phyloP scores from a whole-genome alignment of 2,113 vertebrate genomes.

The Anhinga anhinga region DNA sequence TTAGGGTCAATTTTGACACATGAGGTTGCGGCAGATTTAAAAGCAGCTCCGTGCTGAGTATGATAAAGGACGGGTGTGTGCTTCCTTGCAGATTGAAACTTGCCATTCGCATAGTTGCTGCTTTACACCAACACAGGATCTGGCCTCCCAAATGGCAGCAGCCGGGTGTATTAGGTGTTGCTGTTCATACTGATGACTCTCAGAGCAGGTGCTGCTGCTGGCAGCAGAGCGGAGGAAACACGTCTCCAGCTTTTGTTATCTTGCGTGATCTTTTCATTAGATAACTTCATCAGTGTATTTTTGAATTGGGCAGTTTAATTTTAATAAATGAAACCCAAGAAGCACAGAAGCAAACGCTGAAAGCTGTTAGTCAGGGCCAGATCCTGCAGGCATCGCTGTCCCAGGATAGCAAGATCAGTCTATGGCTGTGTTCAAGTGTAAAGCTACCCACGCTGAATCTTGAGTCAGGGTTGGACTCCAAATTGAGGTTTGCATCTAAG shows the following conservation, averaged over 20 bases:
- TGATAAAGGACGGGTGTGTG: neutral
- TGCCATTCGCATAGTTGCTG: neutral
- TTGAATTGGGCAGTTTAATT: neutral
- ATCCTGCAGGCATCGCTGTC: neutral
- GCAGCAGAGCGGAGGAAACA: rapidly evolving
- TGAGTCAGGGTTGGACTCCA: neutral
- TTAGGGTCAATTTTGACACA: neutral
- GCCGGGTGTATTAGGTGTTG: rapidly evolving
- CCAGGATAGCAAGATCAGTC: rapidly evolving
- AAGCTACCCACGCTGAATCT: neutral
- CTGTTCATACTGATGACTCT: neutral
- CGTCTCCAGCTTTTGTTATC: neutral
- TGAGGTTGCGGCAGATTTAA: neutral
- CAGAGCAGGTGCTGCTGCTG: neutral
- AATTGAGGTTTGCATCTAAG: neutral
- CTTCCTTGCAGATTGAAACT: neutral
- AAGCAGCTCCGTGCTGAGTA: neutral
- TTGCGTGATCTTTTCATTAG: neutral
- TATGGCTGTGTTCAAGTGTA: neutral
- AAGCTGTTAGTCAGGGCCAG: neutral
- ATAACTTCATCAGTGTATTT: neutral
- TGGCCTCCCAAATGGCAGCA: neutral
- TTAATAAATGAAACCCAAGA: neutral
- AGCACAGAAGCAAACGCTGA: neutral
- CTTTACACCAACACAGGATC: neutral